phyloP scores from a whole-genome alignment of 2,888 invertebrate species.

The Drosophila gaucha region DNA sequence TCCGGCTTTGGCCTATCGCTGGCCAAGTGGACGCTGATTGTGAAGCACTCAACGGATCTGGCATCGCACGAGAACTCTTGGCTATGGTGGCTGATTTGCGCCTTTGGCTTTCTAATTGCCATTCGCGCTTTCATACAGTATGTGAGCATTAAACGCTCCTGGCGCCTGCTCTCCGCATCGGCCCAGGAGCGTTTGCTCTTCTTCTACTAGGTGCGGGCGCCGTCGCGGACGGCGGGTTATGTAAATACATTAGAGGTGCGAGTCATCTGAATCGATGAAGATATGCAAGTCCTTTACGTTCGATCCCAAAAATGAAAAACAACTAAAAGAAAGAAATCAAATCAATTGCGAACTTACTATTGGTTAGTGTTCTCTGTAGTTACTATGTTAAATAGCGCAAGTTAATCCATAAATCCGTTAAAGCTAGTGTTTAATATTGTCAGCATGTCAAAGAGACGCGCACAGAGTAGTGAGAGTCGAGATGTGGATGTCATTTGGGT shows the following conservation, averaged over 20 bases:
- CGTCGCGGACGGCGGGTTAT: conserved; percentile 48
- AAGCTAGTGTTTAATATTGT: conserved; percentile 53
- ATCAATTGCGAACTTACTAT: conserved; percentile 47
- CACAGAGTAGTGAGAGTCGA: conserved; percentile 38
- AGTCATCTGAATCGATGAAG: conserved; percentile 32
- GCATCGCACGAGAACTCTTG: conserved; percentile 95
- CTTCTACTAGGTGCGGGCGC: conserved; percentile 88
- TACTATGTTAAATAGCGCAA: conserved; percentile 76
- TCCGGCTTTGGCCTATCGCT: conserved; percentile 96
- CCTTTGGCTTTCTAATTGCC: conserved; percentile 94
- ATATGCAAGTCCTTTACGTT: conserved; percentile 24
- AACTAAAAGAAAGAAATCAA: conserved; percentile 1
- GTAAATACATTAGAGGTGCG: conserved; percentile 59
- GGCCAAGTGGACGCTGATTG: conserved; percentile 97
- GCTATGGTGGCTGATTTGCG: conserved; percentile 97
- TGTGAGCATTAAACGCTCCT: conserved; percentile 94
- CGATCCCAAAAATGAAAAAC: conserved; percentile 30
- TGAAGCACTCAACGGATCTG: conserved; percentile 95
- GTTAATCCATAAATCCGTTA: conserved; percentile 55
- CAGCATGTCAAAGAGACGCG: conserved; percentile 31
- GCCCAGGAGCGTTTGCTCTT: conserved; percentile 94
- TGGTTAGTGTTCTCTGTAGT: conserved; percentile 71
- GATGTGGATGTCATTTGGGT: conserved; percentile 5
- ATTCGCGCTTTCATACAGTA: conserved; percentile 94
- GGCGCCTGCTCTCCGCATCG: conserved; percentile 93